Evolutionary conservation across 1,140 invertebrate genomes (phyloP), one percentile per base, ranked within the genome.

Genomic region (Zaprionus tsacasi): DNA sequence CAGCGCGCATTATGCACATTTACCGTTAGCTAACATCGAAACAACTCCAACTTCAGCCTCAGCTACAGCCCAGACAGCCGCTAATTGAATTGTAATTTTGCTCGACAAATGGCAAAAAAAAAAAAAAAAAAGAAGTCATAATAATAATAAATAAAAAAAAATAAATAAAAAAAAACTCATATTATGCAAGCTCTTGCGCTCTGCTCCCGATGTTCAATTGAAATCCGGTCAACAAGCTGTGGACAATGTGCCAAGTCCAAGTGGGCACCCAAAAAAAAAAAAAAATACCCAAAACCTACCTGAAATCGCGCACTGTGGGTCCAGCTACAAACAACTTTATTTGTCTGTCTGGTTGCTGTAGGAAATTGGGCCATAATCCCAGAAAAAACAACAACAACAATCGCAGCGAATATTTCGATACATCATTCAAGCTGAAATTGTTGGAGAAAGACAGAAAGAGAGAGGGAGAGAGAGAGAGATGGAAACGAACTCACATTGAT

Each of bases 171-270:
- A 68, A 65, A 58, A 27, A 57, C 3, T 33, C 13, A 12, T 59
- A 70, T 74, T 74, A 74, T 70, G 71, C 71, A 74, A 74, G 66
- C 48, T 60, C 35, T 17, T 58, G 55, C 55, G n/a, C 61, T 35
- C 33, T 50, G 45, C 45, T 50, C 45, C 10, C 45, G 45, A 50
- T 50, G 63, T 45, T 66, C 69, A 71, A 70, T 69, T 70, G 52
- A 74, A 61, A 69, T 69, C 66, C 71, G 57, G 65, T 61, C 40
- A 69, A 36, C 17, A 70, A 69, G 59, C 65, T 67, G 70, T 72
- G 70, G 70, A 72, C 70, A 67, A 66, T 59, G 52, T 71, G 61
- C 63, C 61, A 68, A 67, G 70, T 66, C 27, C 38, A 67, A 67
- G 35, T 59, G 43, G 55, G 54, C 33, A 54, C 45, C 7, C 40